A percentile compares a stretch with the other conserved stretches of the same genome.
These are phyloP conservation scores for Platorchestia sp. DNA, from an alignment of 1,140 invertebrate genomes.

Conservation along the genomic window DNA sequence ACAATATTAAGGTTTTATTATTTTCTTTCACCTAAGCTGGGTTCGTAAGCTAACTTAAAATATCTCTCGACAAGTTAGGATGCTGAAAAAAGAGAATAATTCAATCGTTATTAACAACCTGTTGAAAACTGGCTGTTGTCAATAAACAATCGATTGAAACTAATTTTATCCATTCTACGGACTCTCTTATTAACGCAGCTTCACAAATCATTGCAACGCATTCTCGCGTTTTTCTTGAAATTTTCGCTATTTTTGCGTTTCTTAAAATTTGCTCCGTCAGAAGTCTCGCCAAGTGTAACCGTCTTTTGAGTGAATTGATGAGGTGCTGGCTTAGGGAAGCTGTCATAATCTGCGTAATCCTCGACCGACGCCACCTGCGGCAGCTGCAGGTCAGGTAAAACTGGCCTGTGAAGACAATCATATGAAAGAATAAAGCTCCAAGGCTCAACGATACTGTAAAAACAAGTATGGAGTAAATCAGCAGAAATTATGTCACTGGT, in stretches of 20 bases:
- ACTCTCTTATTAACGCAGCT: too few relatives aligned
- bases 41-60: background rate
- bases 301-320: constrained; percentile 46
- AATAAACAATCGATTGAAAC: too few relatives aligned
- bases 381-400: background rate
- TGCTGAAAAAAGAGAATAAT: too few relatives aligned
- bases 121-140: too few relatives aligned
- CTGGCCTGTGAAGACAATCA: background rate
- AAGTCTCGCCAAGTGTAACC: constrained; percentile 10
- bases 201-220: constrained; percentile 3
- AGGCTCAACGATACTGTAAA: background rate
- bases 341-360: background rate
- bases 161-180: too few relatives aligned
- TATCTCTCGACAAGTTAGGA: too few relatives aligned
- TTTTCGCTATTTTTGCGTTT: constrained; percentile 41
- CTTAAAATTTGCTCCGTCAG: background rate
- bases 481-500: background rate
- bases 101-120: too few relatives aligned
- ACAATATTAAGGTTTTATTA: background rate
- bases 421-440: background rate
- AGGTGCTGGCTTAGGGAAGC: background rate
- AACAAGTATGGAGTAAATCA: background rate
- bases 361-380: background rate
- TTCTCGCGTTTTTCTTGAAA: constrained; percentile 34
- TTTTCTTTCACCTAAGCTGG: background rate